Evolutionary conservation across 2,797 vertebrate genomes (phyloP), one percentile per base, ranked within the genome.

Genomic region (Brachyrhaphis roseni): DNA sequence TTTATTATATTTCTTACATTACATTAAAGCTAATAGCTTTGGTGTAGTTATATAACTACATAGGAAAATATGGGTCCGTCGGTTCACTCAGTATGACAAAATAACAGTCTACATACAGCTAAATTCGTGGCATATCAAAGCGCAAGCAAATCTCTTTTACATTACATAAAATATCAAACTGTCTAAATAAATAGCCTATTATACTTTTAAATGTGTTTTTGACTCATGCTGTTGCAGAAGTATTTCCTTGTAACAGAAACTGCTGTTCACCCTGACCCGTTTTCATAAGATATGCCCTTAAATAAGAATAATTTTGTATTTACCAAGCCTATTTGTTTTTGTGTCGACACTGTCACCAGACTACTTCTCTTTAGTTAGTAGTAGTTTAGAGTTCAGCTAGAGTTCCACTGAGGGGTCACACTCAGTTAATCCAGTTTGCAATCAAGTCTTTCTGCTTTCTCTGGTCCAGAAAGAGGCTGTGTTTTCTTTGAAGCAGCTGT

Each of bases 401-500:
- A 87, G 82, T 90, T 87, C 83, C 55, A 75, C 46, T 62, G 34
- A 41, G 73, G 75, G 87, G 81, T 90, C 85, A 92, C 81, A 82
- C 79, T 85, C 53, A 62, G 26, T 82, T 90, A 82, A 90, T 93
- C 82, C 83, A 77, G 75, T 90, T 91, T 89, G 86, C 86, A 89
- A 90, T 89, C 85, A 85, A 90, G 80, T 66, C 76, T 90, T 90
- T 93, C 80, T 91, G 82, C 84, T 86, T 88, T 87, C 82, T 72
- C 31, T 75, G 83, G 12, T 90, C 75, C 81, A 82, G 76, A 84
- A 87, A 87, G 26, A 78, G 43, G 47, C 76, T 26, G 10, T 84
- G 82, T 87, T 93, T 88, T 90, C 84, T 92, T 90, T 90, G 80
- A 84, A 89, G 81, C 77, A 73, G 86, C 89, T 86, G 82, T 82